phyloP scores from a whole-genome alignment of 2,888 invertebrate species.

The Paralinhomoeus sp. region DNA sequence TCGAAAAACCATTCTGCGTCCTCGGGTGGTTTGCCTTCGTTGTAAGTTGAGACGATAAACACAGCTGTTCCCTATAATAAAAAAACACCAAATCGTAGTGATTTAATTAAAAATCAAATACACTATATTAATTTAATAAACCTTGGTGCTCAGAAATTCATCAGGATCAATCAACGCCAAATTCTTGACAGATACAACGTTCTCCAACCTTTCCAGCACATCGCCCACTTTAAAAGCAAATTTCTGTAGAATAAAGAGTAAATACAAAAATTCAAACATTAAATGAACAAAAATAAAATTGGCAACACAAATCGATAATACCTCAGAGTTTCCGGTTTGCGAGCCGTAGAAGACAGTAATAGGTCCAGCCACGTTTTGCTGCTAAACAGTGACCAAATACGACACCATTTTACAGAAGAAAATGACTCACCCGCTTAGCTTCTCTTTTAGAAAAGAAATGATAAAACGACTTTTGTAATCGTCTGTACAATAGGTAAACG shows the following conservation, averaged over 20 bases:
- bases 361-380: not conserved
- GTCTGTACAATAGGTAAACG: conserved; percentile 14
- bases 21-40: conserved; percentile 33
- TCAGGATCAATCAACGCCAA: conserved; percentile 7
- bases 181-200: not conserved
- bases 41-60: conserved; percentile 35
- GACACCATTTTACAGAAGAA: not conserved
- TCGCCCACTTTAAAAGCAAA: not conserved
- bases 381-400: no score
- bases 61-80: conserved; percentile 18
- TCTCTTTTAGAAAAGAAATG: no score
- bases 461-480: not conserved
- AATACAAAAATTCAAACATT: not conserved
- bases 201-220: not conserved
- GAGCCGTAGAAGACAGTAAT: conserved; percentile 9
- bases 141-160: conserved; percentile 10
- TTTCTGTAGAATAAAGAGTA: not conserved
- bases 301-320: not conserved
- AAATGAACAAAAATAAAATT: not conserved
- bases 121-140: not conserved
- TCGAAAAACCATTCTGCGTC: conserved; percentile 33
- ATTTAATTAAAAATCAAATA: not conserved
- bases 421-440: not conserved
- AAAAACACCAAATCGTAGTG: not conserved
- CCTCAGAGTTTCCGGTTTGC: not conserved